phyloP scores from a whole-genome alignment of 2,113 vertebrate species.

The Falco punctatus region DNA sequence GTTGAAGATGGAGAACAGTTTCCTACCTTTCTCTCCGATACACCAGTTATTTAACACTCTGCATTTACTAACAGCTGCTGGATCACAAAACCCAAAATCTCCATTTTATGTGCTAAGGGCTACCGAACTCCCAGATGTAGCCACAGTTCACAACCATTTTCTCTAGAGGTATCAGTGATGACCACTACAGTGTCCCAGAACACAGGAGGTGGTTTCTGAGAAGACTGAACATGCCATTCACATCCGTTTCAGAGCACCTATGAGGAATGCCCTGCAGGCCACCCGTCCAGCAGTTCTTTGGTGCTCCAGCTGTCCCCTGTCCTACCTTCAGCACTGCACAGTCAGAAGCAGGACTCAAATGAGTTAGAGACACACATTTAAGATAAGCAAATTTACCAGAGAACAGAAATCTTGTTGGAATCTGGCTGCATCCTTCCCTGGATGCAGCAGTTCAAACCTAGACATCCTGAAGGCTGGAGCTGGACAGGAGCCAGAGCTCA shows the following conservation, averaged over 20 bases:
- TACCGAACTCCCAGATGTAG: not conserved
- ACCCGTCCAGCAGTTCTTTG: not conserved
- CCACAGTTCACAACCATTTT: not conserved
- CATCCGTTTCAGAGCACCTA: not conserved
- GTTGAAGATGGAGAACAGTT: not conserved
- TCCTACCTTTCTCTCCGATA: not conserved
- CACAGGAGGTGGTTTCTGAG: not conserved
- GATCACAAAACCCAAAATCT: not conserved
- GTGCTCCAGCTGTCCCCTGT: not conserved
- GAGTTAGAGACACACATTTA: not conserved
- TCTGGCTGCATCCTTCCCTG: not conserved
- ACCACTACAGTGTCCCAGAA: not conserved
- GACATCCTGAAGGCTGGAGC: not conserved
- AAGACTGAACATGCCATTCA: not conserved
- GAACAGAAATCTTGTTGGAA: not conserved
- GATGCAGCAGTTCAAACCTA: not conserved
- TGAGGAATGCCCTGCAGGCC: not conserved
- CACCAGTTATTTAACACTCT: not conserved
- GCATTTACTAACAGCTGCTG: not conserved
- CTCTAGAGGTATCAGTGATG: not conserved
- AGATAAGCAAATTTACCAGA: not conserved
- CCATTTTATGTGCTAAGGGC: not conserved
- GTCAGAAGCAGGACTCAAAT: not conserved
- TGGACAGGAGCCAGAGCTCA: not conserved
- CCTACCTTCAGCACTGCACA: not conserved